These are phyloP conservation scores for Platygyra sinensis DNA, from an alignment of 64 coral and sea anemone genomes.

Conservation along the genomic window DNA sequence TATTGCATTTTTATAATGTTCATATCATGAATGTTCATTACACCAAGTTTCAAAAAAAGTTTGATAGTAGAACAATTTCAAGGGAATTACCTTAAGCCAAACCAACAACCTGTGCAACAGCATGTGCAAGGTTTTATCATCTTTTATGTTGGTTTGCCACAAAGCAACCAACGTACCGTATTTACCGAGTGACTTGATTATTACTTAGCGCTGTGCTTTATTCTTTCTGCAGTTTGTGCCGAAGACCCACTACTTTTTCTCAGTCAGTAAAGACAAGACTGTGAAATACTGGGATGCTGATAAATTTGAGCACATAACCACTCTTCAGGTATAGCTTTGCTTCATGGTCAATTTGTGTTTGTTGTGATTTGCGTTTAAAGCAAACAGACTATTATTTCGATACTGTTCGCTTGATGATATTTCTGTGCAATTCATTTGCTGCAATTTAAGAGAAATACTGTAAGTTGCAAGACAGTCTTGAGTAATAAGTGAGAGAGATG, in stretches of 20 bases:
- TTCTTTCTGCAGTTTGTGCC: slow-evolving; percentile 83
- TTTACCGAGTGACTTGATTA: too few species aligned
- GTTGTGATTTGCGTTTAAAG: neutral
- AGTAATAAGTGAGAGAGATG: neutral
- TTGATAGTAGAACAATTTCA: too few species aligned
- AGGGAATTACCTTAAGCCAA: too few species aligned
- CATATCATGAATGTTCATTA: too few species aligned
- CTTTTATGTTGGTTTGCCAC: too few species aligned
- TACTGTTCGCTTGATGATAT: neutral
- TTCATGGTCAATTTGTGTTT: neutral
- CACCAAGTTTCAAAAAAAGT: too few species aligned
- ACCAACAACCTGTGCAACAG: too few species aligned
- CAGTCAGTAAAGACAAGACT: slow-evolving; percentile 94
- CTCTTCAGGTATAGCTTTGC: slow-evolving; percentile 61
- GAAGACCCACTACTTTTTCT: slow-evolving; percentile 97
- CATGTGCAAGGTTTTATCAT: too few species aligned
- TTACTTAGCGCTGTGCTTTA: neutral
- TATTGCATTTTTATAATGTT: too few species aligned
- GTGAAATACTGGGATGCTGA: slow-evolving; percentile 99
- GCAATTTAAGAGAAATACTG: too few species aligned
- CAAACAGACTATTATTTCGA: neutral
- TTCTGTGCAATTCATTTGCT: too few species aligned
- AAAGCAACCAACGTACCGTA: too few species aligned
- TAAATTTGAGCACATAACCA: slow-evolving; percentile 94
- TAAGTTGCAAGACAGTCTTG: neutral